Base-by-base conservation (phyloP, 2,113 vertebrate genomes). In the Sakesphorus luctuosus region DNA sequence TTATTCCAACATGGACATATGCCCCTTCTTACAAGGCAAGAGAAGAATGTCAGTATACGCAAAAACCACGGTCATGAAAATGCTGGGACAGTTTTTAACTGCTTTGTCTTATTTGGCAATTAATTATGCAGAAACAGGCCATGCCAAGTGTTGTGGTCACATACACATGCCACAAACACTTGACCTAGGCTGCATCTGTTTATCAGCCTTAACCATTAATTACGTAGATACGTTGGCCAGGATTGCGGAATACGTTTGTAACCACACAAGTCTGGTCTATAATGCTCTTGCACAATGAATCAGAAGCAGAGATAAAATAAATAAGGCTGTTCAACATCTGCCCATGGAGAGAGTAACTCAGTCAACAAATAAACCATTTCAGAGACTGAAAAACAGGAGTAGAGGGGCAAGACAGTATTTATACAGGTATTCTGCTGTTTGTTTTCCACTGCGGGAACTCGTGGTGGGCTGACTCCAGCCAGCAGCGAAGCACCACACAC, bases 401-500 rank as follows among this genome's bases (percentile, higher is more conserved):
- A 29, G 18, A 90, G 6, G 5, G 12, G n/a, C 20, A 53, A 68
- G 5, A 43, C 24, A 87, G 29, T 21, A 83, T 59, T 92, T 58
- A 46, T 13, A 49, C 5, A 63, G 26, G 47, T n/a, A 80, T 63
- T 50, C 40, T 73, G 71, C 43, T 65, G 8, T 52, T 91, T 28
- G 9, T 50, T 91, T 92, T 61, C 79, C 71, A 18, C 20, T 44
- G 25, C 10, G 77, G 63, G 38, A 93, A 73, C 56, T 0, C 2
- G 4, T 2, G 0, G 13, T 29, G 13, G 46, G 25, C 15, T 71
- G 74, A 69, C 25, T 24, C 58, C 59, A 46, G 46, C 3, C 76
- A 77, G 76, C n/a, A 87, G 75, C 35, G 19, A 8, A 86, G 72
- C 76, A 92, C n/a, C 61, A 86, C 52, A 50, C 33, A 86, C 55